Conservation (phyloP, 2,888 invertebrate genomes). For the Thecocarcelia acutangulata region DNA sequence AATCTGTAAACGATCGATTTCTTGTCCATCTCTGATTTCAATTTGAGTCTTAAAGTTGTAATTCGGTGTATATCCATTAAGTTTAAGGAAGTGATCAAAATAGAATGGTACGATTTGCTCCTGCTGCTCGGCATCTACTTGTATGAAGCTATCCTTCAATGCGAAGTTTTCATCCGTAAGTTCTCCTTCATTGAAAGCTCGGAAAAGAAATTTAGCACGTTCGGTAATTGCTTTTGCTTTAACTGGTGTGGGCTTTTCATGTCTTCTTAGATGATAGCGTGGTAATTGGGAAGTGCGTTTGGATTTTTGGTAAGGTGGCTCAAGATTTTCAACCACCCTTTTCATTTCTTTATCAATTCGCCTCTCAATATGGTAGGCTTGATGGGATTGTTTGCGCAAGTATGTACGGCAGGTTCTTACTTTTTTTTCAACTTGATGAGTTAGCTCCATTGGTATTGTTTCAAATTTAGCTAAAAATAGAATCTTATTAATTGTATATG, state of each 20-base stretch:
- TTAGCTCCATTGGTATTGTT: conserved; percentile 72
- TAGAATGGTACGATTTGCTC: conserved; percentile 80
- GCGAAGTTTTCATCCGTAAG: conserved; percentile 65
- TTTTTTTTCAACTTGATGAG: conserved; percentile 71
- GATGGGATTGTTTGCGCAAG: conserved; percentile 74
- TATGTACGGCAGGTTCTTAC: conserved; percentile 74
- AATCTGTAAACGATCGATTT: conserved; percentile 74
- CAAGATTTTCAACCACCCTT: conserved; percentile 77
- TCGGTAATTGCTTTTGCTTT: conserved; percentile 73
- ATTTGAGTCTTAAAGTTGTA: conserved; percentile 80
- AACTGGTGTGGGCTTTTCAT: conserved; percentile 42
- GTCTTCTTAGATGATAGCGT: conserved; percentile 74
- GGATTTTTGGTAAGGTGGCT: conserved; percentile 75
- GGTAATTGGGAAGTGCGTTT: conserved; percentile 75
- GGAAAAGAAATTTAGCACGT: conserved; percentile 76
- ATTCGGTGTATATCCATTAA: conserved; percentile 79
- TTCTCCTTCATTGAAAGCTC: conserved; percentile 77
- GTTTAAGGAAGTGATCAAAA: conserved; percentile 79
- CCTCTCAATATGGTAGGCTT: conserved; percentile 77
- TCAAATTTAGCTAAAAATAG: conserved; percentile 75
- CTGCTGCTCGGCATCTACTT: conserved; percentile 75
- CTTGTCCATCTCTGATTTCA: conserved; percentile 78
- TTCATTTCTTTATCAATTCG: conserved; percentile 78
- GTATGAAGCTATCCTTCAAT: conserved; percentile 73
- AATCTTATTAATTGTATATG: not conserved